Base-by-base conservation (phyloP, 1,140 invertebrate genomes). In the Listronotus oregonensis region DNA sequence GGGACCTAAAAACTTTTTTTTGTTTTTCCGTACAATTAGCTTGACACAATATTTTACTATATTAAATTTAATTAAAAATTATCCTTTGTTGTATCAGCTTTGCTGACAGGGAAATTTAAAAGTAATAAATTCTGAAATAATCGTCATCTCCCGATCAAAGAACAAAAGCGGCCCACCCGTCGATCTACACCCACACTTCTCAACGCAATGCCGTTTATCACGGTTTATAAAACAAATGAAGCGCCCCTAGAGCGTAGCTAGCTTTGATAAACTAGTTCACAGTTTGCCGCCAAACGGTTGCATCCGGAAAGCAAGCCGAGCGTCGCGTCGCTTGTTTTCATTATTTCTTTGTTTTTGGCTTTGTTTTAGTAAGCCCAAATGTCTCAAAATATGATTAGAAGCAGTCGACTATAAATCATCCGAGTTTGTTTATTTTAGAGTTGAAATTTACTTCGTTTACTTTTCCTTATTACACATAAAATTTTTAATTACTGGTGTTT, bases 161-260 rank as follows among this genome's bases (percentile, higher is more conserved):
- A 12, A 37, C 34, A 37, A 37, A 37, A 37, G 34, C 34, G 7
- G 8, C 11, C 11, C 34, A 37, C 34, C 34, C 34, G 34, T 12
- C 34, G 34, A 37, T 37, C 34, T 37, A 37, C 34, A 37, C 34
- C 34, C 34, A 37, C 34, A 37, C 34, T 37, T 37, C 12, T 52
- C 37, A 31, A 52, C 39, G 51, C 52, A 11, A 32, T 21, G 55
- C 55, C 55, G 56, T 59, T 65, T 65, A 65, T 59, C 64, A 65
- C 56, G 18, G 64, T 51, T 65, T 65, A 65, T 65, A 65, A 65
- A 65, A 56, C 64, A 65, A 65, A 65, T 65, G 64, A 65, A 65
- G 64, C 54, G 52, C 32, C 52, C 64, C 64, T 55, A 46, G 55
- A 46, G 64, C 56, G 46, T 46, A 47, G 55, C 64, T 49, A 47